phyloP scores from a whole-genome alignment of 2,888 invertebrate species.

The Lepidochitona cinerea region DNA sequence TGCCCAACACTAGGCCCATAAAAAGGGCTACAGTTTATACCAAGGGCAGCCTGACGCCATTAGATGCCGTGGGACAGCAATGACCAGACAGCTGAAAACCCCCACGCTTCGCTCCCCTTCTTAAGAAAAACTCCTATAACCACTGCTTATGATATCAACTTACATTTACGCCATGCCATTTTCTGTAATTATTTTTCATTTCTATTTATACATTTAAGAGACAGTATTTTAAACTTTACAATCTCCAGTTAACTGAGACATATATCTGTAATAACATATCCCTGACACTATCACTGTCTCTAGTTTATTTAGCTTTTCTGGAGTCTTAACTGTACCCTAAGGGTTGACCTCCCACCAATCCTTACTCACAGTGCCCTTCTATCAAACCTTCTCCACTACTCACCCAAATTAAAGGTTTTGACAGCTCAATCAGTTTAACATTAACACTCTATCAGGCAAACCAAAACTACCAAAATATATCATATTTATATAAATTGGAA shows the following conservation, averaged over 20 bases:
- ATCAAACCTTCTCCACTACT: no score
- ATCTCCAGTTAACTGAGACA: neutral
- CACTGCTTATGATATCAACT: no score
- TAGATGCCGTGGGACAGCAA: neutral
- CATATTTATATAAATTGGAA: neutral
- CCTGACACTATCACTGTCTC: neutral
- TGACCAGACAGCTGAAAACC: neutral
- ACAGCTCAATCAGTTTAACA: neutral
- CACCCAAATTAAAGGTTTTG: neutral
- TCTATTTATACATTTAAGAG: neutral
- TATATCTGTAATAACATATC: neutral
- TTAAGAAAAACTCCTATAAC: no score
- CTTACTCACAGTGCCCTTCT: no score
- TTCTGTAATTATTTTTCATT: neutral
- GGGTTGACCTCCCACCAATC: neutral
- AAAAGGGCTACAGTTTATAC: neutral
- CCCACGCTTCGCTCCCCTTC: no score
- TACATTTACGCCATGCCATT: neutral
- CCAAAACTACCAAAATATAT: neutral
- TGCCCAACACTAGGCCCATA: neutral
- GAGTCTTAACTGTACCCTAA: neutral
- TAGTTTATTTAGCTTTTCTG: neutral
- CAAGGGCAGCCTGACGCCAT: neutral
- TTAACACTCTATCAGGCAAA: neutral
- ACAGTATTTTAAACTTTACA: neutral